Percentiles rank a stretch among this genome's conserved stretches.
phyloP scores from a whole-genome alignment of 2,113 vertebrate species.

The Trematomus loennbergii region DNA sequence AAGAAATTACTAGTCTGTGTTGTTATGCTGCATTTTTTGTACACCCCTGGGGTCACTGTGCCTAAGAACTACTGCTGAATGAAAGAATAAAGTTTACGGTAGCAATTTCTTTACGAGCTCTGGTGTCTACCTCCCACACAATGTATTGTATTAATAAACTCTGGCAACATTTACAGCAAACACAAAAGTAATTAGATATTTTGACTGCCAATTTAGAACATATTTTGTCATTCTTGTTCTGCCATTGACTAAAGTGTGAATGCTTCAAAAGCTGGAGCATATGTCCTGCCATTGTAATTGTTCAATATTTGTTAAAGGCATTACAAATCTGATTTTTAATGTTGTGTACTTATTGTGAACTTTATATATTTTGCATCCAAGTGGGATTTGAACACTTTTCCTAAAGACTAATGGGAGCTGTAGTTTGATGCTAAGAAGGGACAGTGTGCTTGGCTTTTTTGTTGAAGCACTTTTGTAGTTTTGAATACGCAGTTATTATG shows the following conservation, averaged over 20 bases:
- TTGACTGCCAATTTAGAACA: not conserved
- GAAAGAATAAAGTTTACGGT: constrained; percentile 40
- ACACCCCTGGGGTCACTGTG: not conserved
- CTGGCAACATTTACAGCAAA: not conserved
- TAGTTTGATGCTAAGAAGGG: not conserved
- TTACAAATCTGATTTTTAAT: not conserved
- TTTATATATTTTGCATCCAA: not conserved
- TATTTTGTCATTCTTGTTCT: not conserved
- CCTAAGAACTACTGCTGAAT: not conserved
- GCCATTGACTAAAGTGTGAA: not conserved
- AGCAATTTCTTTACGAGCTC: not conserved
- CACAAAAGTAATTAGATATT: not conserved
- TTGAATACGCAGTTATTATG: not conserved
- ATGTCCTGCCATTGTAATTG: not conserved
- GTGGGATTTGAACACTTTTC: not conserved
- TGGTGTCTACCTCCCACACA: not conserved
- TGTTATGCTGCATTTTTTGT: constrained; percentile 29
- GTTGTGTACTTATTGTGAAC: not conserved
- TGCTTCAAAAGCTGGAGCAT: not conserved
- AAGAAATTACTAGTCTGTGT: not conserved
- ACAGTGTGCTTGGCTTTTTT: not conserved
- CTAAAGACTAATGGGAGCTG: not conserved
- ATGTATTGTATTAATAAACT: not conserved
- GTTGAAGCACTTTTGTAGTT: not conserved
- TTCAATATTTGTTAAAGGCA: not conserved